Conservation (phyloP, 1,140 invertebrate species). For the Helicoverpa armigera region DNA sequence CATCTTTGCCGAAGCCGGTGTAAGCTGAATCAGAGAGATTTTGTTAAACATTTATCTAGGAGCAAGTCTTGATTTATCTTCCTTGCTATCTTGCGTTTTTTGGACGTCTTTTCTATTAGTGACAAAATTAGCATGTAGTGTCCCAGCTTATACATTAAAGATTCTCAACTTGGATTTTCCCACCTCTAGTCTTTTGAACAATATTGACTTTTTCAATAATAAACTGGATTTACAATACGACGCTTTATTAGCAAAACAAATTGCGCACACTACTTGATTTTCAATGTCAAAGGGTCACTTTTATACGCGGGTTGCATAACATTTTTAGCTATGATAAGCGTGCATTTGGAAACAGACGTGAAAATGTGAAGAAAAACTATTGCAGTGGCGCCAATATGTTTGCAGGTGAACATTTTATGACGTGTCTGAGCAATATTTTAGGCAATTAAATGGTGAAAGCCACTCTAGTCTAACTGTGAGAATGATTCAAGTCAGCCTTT, state of each 20-base stretch:
- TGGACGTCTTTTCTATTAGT: too few species aligned
- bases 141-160: background rate
- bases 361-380: background rate
- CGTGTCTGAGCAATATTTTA: too few species aligned
- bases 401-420: background rate
- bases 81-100: too few species aligned
- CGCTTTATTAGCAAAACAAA: background rate
- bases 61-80: background rate
- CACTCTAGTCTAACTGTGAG: too few species aligned
- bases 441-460: too few species aligned
- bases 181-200: background rate
- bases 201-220: background rate
- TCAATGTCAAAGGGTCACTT: constrained; percentile 32
- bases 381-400: background rate
- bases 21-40: background rate
- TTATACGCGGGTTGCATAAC: background rate
- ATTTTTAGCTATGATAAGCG: constrained; percentile 1
- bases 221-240: background rate
- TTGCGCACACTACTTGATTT: background rate
- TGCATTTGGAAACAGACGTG: background rate
- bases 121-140: background rate
- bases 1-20: constrained; percentile 4
- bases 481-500: too few species aligned
- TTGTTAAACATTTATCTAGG: background rate
- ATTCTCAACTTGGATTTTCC: too few species aligned